These are phyloP conservation scores for Stenichneumon culpator DNA, from an alignment of 2,888 invertebrate species.

Conservation along the genomic window DNA sequence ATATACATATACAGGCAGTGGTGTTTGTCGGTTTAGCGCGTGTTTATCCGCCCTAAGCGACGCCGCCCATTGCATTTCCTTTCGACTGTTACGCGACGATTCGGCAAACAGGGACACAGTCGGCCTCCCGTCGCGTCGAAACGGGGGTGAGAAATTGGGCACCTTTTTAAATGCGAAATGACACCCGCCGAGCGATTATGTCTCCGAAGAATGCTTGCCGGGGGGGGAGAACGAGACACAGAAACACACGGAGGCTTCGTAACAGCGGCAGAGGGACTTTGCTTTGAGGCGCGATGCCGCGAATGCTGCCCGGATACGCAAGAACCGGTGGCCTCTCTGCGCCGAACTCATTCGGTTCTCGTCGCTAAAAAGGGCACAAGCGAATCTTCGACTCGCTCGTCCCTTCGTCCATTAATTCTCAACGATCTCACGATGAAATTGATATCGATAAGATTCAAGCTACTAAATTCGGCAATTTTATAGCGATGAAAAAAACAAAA, in stretches of 20 bases:
- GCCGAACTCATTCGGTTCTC: conserved; percentile 20
- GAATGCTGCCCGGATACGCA: conserved; percentile 26
- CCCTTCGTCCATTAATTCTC: neutral
- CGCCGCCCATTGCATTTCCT: conserved; percentile 49
- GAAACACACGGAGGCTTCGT: conserved; percentile 29
- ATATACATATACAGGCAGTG: conserved; percentile 56
- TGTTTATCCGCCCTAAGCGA: conserved; percentile 74
- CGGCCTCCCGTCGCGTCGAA: conserved; percentile 80
- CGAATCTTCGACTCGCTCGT: neutral
- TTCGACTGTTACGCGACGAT: conserved; percentile 72
- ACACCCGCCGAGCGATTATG: conserved; percentile 80
- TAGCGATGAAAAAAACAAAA: neutral
- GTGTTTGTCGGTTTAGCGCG: conserved; percentile 69
- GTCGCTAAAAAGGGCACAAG: conserved; percentile 25
- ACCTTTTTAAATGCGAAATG: conserved; percentile 79
- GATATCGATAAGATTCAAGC: neutral
- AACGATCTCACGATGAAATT: neutral
- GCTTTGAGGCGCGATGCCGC: conserved; percentile 67
- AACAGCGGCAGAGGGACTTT: conserved; percentile 54
- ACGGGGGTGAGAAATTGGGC: conserved; percentile 84
- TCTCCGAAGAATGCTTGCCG: conserved; percentile 66
- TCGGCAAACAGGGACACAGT: conserved; percentile 54
- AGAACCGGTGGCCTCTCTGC: conserved; percentile 63
- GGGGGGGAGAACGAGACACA: conserved; percentile 45
- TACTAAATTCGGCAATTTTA: neutral